Base-by-base conservation (phyloP, 2,888 invertebrate genomes). In the Rotaria sp. region DNA sequence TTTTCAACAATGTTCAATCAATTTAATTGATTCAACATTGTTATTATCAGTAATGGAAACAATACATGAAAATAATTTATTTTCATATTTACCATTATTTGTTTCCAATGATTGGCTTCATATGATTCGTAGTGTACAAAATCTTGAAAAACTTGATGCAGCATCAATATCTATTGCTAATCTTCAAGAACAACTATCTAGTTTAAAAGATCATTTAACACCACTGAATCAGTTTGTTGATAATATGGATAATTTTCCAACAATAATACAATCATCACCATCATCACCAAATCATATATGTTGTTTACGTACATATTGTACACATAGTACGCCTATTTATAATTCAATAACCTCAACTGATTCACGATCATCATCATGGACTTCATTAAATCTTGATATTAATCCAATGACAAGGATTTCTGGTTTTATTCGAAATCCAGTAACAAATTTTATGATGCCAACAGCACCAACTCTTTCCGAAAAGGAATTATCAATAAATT, bases 91-190 rank as follows among this genome's bases (percentile, higher is more conserved):
- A 45, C 80, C 80, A 41, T 5, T n/a, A 45, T 80, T 80, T 45
- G 80, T 80, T 80, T n/a, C 80, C 10, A 80, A 80, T 45, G 80
- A 80, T 80, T 80, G 80, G 80, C 24, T 80, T n/a, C 45, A 41
- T 45, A 80, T 80, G 80, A 80, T 80, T 26, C 80, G 80, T 45
- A 45, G n/a, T 45, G 15, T 80, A n/a, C 80, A 80, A 80, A 80
- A 80, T 80, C 41, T 80, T 41, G 80, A 45, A 45, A 80, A 80
- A 80, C 13, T 80, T 45, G 80, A 80, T n/a, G 5, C 2, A 26
- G 45, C 11, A 10, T 0, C 45, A 45, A 8, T 8, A 45, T 13
- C 41, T 1, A 15, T 45, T 41, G 11, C 8, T 0, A 80, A 45
- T 80, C 45, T 80, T 41, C 41, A 38, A 4, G 8, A 35, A 26